These are phyloP conservation scores for Trinorchestia longiramus DNA, from an alignment of 1,140 invertebrate genomes.

Conservation along the genomic window DNA sequence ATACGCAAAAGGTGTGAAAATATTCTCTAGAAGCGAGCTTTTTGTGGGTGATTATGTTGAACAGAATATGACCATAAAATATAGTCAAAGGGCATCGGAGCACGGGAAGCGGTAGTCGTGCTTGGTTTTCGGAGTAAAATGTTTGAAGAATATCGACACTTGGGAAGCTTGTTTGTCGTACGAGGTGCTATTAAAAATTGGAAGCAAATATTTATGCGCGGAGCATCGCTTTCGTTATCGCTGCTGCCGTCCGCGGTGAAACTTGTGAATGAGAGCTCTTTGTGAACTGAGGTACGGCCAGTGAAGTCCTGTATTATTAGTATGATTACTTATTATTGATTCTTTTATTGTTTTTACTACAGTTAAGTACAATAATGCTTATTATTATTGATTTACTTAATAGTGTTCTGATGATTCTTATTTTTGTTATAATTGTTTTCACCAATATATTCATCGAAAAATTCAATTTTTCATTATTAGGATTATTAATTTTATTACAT, in stretches of 20 bases:
- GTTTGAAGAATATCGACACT: slow-evolving; percentile 32
- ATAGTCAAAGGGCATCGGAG: not conserved
- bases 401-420: too few relatives aligned
- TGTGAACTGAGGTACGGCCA: not conserved
- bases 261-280: not conserved
- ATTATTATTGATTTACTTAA: too few relatives aligned
- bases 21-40: not conserved
- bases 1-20: not conserved
- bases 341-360: too few relatives aligned
- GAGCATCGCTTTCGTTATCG: slow-evolving; percentile 41
- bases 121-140: not conserved
- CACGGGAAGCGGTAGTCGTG: not conserved
- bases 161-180: slow-evolving; percentile 39
- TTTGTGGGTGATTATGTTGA: not conserved
- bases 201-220: slow-evolving; percentile 48
- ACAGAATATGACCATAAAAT: not conserved
- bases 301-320: too few relatives aligned
- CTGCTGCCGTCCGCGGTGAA: not conserved
- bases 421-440: too few relatives aligned
- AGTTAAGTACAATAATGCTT: too few relatives aligned
- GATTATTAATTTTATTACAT: too few relatives aligned
- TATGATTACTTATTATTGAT: too few relatives aligned
- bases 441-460: too few relatives aligned
- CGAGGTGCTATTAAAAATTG: slow-evolving; percentile 50
- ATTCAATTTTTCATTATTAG: too few relatives aligned